phyloP scores from a whole-genome alignment of 2,113 vertebrate species.

The Hippocampus mohnikei region DNA sequence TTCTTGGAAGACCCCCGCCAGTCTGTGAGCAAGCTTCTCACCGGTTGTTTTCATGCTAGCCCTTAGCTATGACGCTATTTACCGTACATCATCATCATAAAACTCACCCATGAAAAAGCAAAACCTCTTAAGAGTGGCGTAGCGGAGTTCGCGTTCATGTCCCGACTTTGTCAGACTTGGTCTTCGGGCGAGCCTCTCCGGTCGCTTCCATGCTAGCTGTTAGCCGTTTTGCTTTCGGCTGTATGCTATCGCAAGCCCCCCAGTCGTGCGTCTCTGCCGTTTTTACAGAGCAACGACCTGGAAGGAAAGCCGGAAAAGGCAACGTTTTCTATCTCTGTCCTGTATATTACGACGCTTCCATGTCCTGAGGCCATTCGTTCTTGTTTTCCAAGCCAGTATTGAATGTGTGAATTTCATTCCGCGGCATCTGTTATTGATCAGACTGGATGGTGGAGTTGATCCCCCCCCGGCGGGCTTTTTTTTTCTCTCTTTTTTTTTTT shows the following conservation, averaged over 20 bases:
- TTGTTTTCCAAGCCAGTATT: constrained; percentile 31
- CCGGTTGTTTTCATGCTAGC: too few relatives aligned
- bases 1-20: too few relatives aligned
- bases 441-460: constrained; percentile 29
- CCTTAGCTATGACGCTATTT: too few relatives aligned
- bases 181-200: too few relatives aligned
- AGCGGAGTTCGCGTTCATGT: too few relatives aligned
- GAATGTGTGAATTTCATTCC: constrained; percentile 57
- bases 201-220: too few relatives aligned
- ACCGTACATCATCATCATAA: too few relatives aligned
- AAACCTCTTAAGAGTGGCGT: too few relatives aligned
- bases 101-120: too few relatives aligned
- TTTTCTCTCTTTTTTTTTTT: neutral
- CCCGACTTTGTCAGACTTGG: too few relatives aligned
- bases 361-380: constrained; percentile 33
- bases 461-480: neutral
- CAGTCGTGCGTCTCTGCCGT: neutral
- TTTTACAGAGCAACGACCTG: neutral
- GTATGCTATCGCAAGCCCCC: neutral
- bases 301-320: neutral
- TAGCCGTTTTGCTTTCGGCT: neutral
- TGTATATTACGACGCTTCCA: neutral
- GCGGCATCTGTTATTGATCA: constrained; percentile 55
- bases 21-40: too few relatives aligned
- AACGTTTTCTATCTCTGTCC: neutral